Base-by-base conservation (phyloP, 2,888 invertebrate species). In the Bombylius discolor region DNA sequence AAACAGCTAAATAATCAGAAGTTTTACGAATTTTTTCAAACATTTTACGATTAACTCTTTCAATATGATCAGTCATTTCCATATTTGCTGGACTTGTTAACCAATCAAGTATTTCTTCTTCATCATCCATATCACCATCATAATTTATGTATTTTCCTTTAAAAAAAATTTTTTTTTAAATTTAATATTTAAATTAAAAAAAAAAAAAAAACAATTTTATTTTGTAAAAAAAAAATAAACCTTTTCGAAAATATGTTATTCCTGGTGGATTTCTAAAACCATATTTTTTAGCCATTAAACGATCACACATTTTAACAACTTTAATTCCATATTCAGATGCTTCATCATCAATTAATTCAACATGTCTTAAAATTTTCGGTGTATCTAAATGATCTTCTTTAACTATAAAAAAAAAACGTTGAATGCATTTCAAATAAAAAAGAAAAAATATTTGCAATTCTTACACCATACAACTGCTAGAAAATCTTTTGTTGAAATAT, bases 21-120 rank as follows among this genome's bases (percentile, higher is more conserved):
- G 87, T 83, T 68, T 90, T 88, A 49, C 89, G 79, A 65, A 94
- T 89, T 73, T 93, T 90, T 60, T 90, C 87, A 68, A 94, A 91
- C 94, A 94, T 94, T 75, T 93, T 92, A 56, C 81, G 79, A 70
- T 94, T 94, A 13, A 94, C 92, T 68, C 87, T 82, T 71, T 94
- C 94, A 54, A 94, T 94, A 63, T 89, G 89, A 73, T 94, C 94
- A 6, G 89, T 90, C 58, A 93, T 78, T 73, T 94, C 93, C 93
- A 94, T 93, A 65, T 93, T 94, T 65, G 89, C 89, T 0, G 93
- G 93, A 70, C 92, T 88, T 0, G 93, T 94, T 13, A 94, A 74
- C 93, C 93, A 94, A 69, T 94, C 94, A 39, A 94, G 77, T 4
- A 74, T 61, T 73, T 91, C 90, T 70, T 92, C 92, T 66, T 90